Percentiles rank a stretch among this genome's conserved stretches.
Evolutionary conservation across 2,797 vertebrate genomes (phyloP).

Genomic region (Linurgus olivaceus): DNA sequence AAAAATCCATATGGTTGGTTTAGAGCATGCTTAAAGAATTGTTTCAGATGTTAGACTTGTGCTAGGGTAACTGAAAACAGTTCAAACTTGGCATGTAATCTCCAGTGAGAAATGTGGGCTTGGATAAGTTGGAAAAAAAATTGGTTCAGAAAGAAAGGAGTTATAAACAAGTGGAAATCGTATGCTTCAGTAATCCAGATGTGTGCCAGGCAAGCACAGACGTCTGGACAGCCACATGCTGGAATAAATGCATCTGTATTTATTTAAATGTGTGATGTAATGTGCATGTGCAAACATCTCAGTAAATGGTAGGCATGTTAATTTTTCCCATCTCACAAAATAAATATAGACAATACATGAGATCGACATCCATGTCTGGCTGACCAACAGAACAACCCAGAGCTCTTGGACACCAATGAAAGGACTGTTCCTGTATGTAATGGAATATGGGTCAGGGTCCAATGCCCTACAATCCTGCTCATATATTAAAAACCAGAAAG

Average conservation of each 20-base stretch:
- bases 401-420: conserved; percentile 2
- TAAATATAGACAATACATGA: conserved; percentile 44
- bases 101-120: conserved; percentile 61
- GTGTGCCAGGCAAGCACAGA: conserved; percentile 59
- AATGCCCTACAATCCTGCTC: neutral
- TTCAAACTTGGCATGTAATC: conserved; percentile 53
- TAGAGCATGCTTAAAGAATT: conserved; percentile 56
- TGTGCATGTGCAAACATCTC: conserved; percentile 69
- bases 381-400: conserved; percentile 15
- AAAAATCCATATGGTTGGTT: conserved; percentile 60
- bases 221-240: conserved; percentile 57
- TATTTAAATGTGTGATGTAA: conserved; percentile 70
- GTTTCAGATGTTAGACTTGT: conserved; percentile 65
- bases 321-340: conserved; percentile 64
- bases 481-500: conserved; percentile 38
- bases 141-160: conserved; percentile 67
- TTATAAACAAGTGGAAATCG: conserved; percentile 71
- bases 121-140: conserved; percentile 64
- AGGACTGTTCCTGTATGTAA: neutral
- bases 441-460: neutral
- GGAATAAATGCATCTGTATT: conserved; percentile 66
- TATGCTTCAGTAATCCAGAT: conserved; percentile 61
- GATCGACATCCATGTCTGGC: conserved; percentile 30
- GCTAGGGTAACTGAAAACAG: conserved; percentile 65
- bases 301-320: conserved; percentile 66